Evolutionary conservation across 64 coral and sea anemone genomes (phyloP), one percentile per base, ranked within the genome.

Genomic region (Montipora efflorescens): DNA sequence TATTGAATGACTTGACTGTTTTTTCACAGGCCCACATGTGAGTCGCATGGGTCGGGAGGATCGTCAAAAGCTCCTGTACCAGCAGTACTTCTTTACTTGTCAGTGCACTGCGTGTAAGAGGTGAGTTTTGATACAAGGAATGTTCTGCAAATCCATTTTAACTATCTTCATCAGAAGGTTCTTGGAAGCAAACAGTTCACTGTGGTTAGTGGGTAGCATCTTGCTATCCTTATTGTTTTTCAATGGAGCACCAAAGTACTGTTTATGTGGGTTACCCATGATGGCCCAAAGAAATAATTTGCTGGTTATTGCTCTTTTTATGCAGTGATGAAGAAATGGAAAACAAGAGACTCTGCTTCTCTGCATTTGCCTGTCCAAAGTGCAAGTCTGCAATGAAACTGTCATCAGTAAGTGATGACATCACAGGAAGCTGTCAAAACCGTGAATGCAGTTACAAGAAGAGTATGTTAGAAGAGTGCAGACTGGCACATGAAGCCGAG

Each of bases 61-160:
- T 85, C 88, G 96, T 49, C 96, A 98, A 13, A 91, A 92, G 64
- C 82, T 91, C 14, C 84, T 98, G 48, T 95, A 94, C 78, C 92
- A 95, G 80, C 96, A 98, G 88, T 98, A 98, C 75, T 98, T 98
- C 58, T 98, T 98, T 68, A 98, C 96, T 12, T 98, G 96, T 70
- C 93, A 98, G 84, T 98, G 96, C 77, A 94, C 90, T 45, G 96
- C 96, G 52, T 98, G 96, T 53, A 82, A 79, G 64, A 98, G 96
- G 96, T 98, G 77, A 88, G 75, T 28, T n/a, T 8, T 25, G 21
- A 15, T 59, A 74, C 23, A 57, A 57, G 53, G 8, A 57, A 8
- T 57, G 6, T 57, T 6, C 11, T 6, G 53, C 53, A 57, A 8
- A 57, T 57, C 11, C 53, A 57, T 57, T 57, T 57, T 57, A 11